Conservation (phyloP, 2,113 vertebrate genomes). For the Craseonycteris thonglongyai region DNA sequence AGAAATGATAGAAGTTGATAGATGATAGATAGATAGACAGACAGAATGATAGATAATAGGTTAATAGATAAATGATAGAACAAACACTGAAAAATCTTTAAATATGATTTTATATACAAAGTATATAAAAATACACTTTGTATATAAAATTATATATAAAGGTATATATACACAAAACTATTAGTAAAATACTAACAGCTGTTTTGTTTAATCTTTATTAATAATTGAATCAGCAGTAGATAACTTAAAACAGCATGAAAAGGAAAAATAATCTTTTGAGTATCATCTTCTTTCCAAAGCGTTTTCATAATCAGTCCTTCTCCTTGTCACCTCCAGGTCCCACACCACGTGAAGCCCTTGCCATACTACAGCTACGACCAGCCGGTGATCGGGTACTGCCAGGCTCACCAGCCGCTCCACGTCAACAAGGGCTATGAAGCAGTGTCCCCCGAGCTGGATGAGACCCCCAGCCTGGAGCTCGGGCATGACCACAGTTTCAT, state of each 20-base stretch:
- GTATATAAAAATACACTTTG: not conserved
- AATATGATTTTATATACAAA: not conserved
- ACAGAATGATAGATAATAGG: too few species aligned
- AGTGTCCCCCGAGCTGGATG: slow-evolving; percentile 71
- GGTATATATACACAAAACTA: not conserved
- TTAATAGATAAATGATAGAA: not conserved
- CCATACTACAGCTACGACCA: slow-evolving; percentile 84
- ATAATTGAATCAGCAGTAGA: not conserved
- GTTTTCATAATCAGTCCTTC: not conserved
- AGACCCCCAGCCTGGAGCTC: slow-evolving; percentile 76
- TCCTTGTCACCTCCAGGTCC: slow-evolving; percentile 70
- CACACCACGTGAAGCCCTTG: slow-evolving; percentile 83
- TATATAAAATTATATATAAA: not conserved
- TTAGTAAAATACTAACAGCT: not conserved
- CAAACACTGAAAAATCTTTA: not conserved
- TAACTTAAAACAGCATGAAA: not conserved
- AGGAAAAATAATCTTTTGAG: not conserved
- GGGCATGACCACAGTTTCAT: slow-evolving; percentile 83
- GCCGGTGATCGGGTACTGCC: slow-evolving; percentile 83
- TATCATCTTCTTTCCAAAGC: not conserved
- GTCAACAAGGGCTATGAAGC: slow-evolving; percentile 79
- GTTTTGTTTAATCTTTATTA: not conserved
- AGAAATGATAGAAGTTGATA: not conserved
- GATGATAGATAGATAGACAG: not conserved
- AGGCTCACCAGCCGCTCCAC: slow-evolving; percentile 83